A percentile compares a stretch with the other conserved stretches of the same genome.
phyloP scores from a whole-genome alignment of 2,888 invertebrate species.

The Acanthopleura granulata region DNA sequence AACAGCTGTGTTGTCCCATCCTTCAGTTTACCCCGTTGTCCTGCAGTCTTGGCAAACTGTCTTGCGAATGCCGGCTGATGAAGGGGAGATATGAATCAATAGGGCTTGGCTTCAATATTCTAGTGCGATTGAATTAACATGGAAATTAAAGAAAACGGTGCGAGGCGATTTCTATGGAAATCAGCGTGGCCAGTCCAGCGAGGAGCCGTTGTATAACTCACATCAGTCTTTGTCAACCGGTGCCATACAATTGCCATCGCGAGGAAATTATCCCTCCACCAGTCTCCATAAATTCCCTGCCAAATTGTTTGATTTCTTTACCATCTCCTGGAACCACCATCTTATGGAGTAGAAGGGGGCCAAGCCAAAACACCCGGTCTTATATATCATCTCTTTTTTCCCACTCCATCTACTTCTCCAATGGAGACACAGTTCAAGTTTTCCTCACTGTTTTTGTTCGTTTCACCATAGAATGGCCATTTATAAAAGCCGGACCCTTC shows the following conservation, averaged over 20 bases:
- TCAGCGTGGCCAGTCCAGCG: not conserved
- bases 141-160: slow-evolving; percentile 19
- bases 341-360: slow-evolving; percentile 11
- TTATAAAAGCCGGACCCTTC: too few species aligned
- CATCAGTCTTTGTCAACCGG: slow-evolving; percentile 11
- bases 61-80: not conserved
- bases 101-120: slow-evolving; percentile 10
- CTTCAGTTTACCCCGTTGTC: too few species aligned
- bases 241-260: slow-evolving; percentile 12
- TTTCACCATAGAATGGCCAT: too few species aligned
- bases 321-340: not conserved
- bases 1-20: too few species aligned
- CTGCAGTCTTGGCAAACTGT: not conserved
- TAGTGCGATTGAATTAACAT: slow-evolving; percentile 17
- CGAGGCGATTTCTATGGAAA: slow-evolving; percentile 18
- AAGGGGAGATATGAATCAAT: slow-evolving; percentile 12
- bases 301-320: slow-evolving; percentile 19
- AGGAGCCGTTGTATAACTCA: slow-evolving; percentile 4
- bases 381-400: slow-evolving; percentile 16
- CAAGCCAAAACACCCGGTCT: slow-evolving; percentile 1
- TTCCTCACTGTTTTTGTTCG: too few species aligned
- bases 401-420: not conserved
- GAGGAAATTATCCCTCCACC: slow-evolving; percentile 13
- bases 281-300: slow-evolving; percentile 18
- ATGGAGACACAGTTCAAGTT: too few species aligned